These are phyloP conservation scores for Tachypleus tridentatus DNA, from an alignment of 1,140 invertebrate species.

Conservation along the genomic window DNA sequence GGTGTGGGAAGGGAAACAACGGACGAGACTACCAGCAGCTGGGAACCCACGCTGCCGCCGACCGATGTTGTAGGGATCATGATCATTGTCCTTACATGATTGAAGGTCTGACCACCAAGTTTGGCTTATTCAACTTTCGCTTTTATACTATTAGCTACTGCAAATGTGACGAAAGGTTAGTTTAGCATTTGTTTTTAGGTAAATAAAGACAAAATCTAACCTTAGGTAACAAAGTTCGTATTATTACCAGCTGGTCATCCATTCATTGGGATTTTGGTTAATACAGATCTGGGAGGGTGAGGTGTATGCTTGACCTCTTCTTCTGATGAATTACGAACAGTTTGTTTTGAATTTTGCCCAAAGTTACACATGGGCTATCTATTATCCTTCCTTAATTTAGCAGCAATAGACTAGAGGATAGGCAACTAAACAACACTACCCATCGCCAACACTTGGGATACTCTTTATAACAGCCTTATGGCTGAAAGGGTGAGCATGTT, in stretches of 20 bases:
- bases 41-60: constrained; percentile 57
- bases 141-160: constrained; percentile 74
- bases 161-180: constrained; percentile 69
- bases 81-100: constrained; percentile 71
- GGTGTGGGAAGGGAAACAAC: constrained; percentile 69
- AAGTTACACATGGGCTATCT: no score
- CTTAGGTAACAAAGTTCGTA: constrained; percentile 1
- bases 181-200: constrained; percentile 7
- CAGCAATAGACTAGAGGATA: no score
- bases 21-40: constrained; percentile 58
- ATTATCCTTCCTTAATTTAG: no score
- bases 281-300: neutral
- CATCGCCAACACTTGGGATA: no score
- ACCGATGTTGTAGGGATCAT: constrained; percentile 68
- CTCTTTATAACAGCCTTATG: no score
- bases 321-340: no score
- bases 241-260: neutral
- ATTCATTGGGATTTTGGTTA: no score
- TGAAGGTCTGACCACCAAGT: constrained; percentile 56
- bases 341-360: no score
- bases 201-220: constrained; percentile 7
- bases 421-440: no score
- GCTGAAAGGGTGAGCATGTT: no score
- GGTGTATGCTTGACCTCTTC: neutral
- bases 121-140: constrained; percentile 68